Evolutionary conservation across 2,888 invertebrate species (phyloP).

Genomic region (Dermolepida albohirtum): DNA sequence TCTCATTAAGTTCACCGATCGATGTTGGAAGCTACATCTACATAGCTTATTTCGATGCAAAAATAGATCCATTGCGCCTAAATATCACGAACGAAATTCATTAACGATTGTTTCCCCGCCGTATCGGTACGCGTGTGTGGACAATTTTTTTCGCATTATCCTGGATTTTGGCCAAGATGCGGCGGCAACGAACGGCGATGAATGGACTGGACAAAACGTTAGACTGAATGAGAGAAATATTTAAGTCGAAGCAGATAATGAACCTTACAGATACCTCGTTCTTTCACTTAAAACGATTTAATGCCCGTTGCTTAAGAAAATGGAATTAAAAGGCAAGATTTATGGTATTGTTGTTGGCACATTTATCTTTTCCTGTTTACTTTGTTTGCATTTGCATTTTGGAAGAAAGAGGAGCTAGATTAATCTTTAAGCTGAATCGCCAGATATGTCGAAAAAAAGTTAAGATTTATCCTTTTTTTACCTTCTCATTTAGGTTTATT

Average conservation of each 20-base stretch:
- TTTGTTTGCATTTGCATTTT: slow-evolving; percentile 31
- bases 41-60: slow-evolving; percentile 24
- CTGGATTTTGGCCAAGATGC: slow-evolving; percentile 30
- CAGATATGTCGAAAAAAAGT: slow-evolving; percentile 26
- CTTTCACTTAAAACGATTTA: slow-evolving; percentile 38
- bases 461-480: too few relatives aligned
- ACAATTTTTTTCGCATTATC: neutral
- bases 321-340: slow-evolving; percentile 38
- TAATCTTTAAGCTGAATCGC: slow-evolving; percentile 15
- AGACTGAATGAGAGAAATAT: slow-evolving; percentile 24
- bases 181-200: slow-evolving; percentile 7
- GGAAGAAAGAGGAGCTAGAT: slow-evolving; percentile 13
- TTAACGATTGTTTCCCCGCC: slow-evolving; percentile 29
- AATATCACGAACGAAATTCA: slow-evolving; percentile 30
- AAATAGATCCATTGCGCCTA: slow-evolving; percentile 23
- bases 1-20: slow-evolving; percentile 30
- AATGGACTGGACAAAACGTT: slow-evolving; percentile 5
- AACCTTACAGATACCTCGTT: slow-evolving; percentile 37
- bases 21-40: slow-evolving; percentile 17
- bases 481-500: too few relatives aligned
- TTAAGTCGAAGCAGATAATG: slow-evolving; percentile 40
- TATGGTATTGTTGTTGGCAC: slow-evolving; percentile 37
- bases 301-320: slow-evolving; percentile 32
- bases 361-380: slow-evolving; percentile 38
- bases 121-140: slow-evolving; percentile 10